Evolutionary conservation across 2,797 vertebrate species (phyloP), one percentile per base, ranked within the genome.

Genomic region (Notoglanidium macrostoma): DNA sequence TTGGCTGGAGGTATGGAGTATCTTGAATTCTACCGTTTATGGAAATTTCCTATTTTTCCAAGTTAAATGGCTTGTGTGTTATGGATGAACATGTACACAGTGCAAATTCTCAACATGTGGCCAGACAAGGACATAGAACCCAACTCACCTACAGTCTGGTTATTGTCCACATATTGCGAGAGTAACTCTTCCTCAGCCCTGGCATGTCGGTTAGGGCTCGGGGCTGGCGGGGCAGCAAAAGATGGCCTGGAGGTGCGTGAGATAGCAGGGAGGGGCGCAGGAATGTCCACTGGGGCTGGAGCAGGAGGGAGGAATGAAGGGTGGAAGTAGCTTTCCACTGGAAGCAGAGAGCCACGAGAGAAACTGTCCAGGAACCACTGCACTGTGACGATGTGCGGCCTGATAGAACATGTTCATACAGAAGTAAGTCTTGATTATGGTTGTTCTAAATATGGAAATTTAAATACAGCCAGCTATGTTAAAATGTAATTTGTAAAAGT

Each of bases 291-390:
- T 90, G 95, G 76, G 8, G 95, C 80, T 10, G 94, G 92, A 76
- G 95, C 95, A n/a, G 95, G 93, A 14, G 95, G 95, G 55, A 96
- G 95, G 91, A 97, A 98, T 86, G 94, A 96, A 1, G 94, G 92
- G 90, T 97, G 97, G 85, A 97, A 90, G 92, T 97, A 99, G 0
- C 89, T 90, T 14, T 96, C 96, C 90, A 97, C 97, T 74, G 97
- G 94, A 78, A 96, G 96, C 2, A 98, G 93, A 86, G 88, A 94
- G 68, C 97, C 97, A 93, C 95, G 96, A 91, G 90, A 94, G 87
- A 97, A 98, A 88, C 97, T 97, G 70, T 98, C 97, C 84, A 99
- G 93, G 87, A 99, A 93, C 98, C 98, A 99, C 61, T 96, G 96
- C 82, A 96, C 94, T 35, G 97, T 98, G 84, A 99, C 96, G 49